Base-by-base conservation (phyloP, 2,113 vertebrate species). In the Antidorcas marsupialis region DNA sequence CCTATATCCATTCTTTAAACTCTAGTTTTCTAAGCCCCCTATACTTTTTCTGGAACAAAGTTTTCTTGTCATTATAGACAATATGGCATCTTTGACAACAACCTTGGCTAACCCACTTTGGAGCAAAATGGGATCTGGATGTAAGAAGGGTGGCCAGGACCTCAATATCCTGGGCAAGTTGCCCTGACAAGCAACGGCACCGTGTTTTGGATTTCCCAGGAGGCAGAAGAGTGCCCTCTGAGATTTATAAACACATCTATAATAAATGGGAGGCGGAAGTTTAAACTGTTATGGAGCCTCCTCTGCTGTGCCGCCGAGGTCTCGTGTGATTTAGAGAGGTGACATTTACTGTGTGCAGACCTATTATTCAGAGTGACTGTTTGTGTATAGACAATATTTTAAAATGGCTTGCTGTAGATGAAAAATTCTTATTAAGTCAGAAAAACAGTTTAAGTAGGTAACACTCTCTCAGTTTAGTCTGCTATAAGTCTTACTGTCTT, bases 281-380 rank as follows among this genome's bases (percentile, higher is more conserved):
- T 99, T 99, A 99, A 99, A 99, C 99, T 98, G 99, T 99, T 99
- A 99, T 99, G 99, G 99, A 99, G 99, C 99, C 98, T 99, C 99
- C 99, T 99, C 99, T 99, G 98, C 99, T 98, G 98, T 64, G 98
- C 99, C 98, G 98, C 99, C 55, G 98, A 98, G 99, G 98, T 99
- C 99, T 98, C 98, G 97, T 95, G 99, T 99, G 99, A 99, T 99
- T 99, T 99, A 99, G 99, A 99, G 99, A 99, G 99, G 99, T 99
- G 99, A 99, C 99, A 99, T 99, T 99, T 99, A 99, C 99, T 99
- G 99, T 99, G 99, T 98, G 99, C 99, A 99, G 99, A 99, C 99
- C 99, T 99, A 99, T 99, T 99, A 99, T 99, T 99, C 99, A 99
- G 99, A 99, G 99, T 99, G 99, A 99, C 99, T 99, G 99, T 99